A percentile compares a stretch with the other conserved stretches of the same genome.
These are phyloP conservation scores for Triplophysa siluroides DNA, from an alignment of 2,113 vertebrate species.

Conservation along the genomic window DNA sequence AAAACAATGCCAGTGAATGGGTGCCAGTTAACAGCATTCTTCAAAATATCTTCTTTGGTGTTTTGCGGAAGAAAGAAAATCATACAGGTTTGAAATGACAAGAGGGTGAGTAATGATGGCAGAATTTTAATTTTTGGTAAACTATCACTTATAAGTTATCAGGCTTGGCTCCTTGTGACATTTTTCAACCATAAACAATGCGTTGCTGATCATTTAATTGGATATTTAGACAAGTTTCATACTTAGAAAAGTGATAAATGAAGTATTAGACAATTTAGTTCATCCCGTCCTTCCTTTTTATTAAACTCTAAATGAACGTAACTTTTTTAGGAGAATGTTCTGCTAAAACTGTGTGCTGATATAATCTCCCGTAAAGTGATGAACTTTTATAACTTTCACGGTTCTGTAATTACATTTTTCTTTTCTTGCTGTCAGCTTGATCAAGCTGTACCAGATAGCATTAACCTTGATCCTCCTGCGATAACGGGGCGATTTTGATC, in stretches of 20 bases:
- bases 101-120: too few relatives aligned
- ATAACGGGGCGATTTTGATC: constrained; percentile 11
- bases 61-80: too few relatives aligned
- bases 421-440: constrained; percentile 1
- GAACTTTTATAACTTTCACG: constrained; percentile 10
- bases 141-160: too few relatives aligned
- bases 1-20: too few relatives aligned
- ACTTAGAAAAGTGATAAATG: not conserved
- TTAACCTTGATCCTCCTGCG: constrained; percentile 25
- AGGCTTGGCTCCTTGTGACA: too few relatives aligned
- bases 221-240: not conserved
- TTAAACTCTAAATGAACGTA: not conserved
- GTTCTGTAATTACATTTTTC: constrained; percentile 6
- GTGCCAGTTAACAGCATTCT: too few relatives aligned
- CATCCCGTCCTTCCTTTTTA: not conserved
- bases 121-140: too few relatives aligned
- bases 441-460: not conserved
- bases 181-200: too few relatives aligned
- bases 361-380: constrained; percentile 15
- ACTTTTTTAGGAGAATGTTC: not conserved
- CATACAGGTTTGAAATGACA: too few relatives aligned
- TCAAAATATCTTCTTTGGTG: too few relatives aligned
- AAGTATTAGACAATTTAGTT: not conserved
- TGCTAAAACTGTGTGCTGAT: not conserved
- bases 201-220: not conserved